A percentile compares a stretch with the other conserved stretches of the same genome.
Conservation (phyloP, 2,888 invertebrate genomes). For the Eutolmus rufibarbis region DNA sequence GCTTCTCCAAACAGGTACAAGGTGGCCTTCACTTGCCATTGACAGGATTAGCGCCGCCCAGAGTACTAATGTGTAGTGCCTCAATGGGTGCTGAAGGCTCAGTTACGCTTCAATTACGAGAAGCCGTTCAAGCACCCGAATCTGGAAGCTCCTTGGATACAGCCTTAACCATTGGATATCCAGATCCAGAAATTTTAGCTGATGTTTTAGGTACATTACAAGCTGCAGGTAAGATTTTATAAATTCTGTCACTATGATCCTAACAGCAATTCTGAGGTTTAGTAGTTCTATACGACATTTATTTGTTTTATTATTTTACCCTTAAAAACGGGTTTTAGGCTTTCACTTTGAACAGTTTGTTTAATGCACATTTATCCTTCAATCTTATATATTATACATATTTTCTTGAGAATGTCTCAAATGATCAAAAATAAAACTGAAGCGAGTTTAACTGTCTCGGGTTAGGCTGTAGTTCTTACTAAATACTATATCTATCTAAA, state of each 20-base stretch:
- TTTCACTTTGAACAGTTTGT: background rate
- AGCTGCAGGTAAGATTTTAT: constrained; percentile 62
- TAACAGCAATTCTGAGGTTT: background rate
- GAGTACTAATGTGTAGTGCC: constrained; percentile 60
- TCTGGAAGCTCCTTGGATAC: constrained; percentile 64
- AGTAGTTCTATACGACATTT: background rate
- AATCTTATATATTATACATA: background rate
- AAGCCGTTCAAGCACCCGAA: constrained; percentile 57
- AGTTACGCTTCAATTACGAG: constrained; percentile 62
- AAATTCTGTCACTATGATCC: background rate
- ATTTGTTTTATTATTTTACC: background rate
- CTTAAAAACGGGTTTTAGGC: background rate
- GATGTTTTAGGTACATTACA: constrained; percentile 75
- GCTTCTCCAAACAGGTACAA: constrained; percentile 55
- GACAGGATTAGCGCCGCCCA: constrained; percentile 57
- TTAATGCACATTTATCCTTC: background rate
- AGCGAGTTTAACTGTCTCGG: background rate
- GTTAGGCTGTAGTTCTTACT: background rate
- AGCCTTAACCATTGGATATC: constrained; percentile 73
- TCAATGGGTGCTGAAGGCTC: constrained; percentile 63
- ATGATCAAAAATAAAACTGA: background rate
- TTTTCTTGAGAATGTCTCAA: background rate
- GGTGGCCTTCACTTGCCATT: constrained; percentile 62
- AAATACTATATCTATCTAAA: background rate
- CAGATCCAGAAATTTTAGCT: constrained; percentile 77